phyloP scores from a whole-genome alignment of 2,797 vertebrate species.

The Lepidocolaptes lacrymiger region DNA sequence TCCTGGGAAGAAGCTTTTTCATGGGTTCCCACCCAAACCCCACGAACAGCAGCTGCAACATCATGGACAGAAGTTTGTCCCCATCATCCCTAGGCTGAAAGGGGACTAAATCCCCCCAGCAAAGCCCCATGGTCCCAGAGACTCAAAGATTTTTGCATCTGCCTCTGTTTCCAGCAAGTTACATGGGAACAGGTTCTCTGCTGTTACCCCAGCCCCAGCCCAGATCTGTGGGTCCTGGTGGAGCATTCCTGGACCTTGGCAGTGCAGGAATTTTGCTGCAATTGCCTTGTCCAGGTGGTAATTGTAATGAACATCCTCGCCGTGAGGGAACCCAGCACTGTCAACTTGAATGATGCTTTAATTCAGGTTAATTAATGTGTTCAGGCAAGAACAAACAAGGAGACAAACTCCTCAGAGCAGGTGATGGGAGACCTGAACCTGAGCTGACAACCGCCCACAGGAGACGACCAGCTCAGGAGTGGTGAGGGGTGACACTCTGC shows the following conservation, averaged over 20 bases:
- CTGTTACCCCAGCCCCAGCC: accelerated
- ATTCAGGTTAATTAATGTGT: slow-evolving; percentile 35
- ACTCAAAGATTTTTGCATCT: neutral
- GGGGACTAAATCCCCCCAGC: neutral
- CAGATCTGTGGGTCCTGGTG: neutral
- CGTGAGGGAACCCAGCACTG: neutral
- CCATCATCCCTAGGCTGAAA: neutral
- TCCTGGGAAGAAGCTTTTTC: neutral
- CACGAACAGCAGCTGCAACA: neutral
- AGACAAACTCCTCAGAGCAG: neutral
- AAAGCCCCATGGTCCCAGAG: neutral
- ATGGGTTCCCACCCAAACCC: neutral
- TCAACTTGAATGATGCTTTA: neutral
- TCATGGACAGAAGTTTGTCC: neutral
- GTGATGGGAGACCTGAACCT: neutral
- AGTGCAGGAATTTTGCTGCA: neutral
- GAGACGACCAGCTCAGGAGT: accelerated
- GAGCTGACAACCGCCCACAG: neutral
- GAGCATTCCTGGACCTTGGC: neutral
- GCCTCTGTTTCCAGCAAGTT: neutral
- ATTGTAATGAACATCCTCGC: neutral
- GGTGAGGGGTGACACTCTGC: neutral
- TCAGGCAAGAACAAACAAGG: slow-evolving; percentile 37
- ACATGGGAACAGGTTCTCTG: neutral
- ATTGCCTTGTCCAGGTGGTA: neutral